Conservation (phyloP, 2,797 vertebrate genomes). For the Neosilurus hyrtlii region DNA sequence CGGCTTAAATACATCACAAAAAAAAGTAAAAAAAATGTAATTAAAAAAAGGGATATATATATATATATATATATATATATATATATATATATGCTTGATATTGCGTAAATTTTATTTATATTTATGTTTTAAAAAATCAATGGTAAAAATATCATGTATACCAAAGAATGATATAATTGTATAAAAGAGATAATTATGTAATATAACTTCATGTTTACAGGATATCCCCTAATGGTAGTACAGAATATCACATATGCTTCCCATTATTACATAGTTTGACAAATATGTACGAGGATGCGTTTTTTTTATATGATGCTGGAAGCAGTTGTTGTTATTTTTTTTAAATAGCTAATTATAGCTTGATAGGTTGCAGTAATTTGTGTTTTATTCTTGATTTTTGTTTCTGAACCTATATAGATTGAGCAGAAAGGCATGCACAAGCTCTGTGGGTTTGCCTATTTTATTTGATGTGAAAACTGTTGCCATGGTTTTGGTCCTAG, state of each 20-base stretch:
- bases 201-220: neutral
- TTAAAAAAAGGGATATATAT: no score
- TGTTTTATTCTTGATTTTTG: conserved; percentile 33
- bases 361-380: conserved; percentile 38
- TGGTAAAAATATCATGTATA: neutral
- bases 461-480: conserved; percentile 67
- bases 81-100: no score
- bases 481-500: conserved; percentile 73
- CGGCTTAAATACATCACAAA: no score
- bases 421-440: conserved; percentile 40
- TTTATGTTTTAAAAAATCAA: neutral
- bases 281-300: neutral
- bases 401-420: conserved; percentile 47
- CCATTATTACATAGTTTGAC: neutral
- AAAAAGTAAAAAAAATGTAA: no score
- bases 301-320: neutral
- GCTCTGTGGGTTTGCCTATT: conserved; percentile 51
- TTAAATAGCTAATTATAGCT: neutral
- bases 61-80: no score
- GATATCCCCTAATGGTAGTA: neutral
- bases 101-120: no score
- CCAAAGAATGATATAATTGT: neutral
- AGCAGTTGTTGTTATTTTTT: neutral
- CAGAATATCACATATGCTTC: neutral
- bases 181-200: neutral